Percentiles rank a stretch among this genome's conserved stretches.
Evolutionary conservation across 1,140 invertebrate species (phyloP).

Genomic region (Bombus affinis): DNA sequence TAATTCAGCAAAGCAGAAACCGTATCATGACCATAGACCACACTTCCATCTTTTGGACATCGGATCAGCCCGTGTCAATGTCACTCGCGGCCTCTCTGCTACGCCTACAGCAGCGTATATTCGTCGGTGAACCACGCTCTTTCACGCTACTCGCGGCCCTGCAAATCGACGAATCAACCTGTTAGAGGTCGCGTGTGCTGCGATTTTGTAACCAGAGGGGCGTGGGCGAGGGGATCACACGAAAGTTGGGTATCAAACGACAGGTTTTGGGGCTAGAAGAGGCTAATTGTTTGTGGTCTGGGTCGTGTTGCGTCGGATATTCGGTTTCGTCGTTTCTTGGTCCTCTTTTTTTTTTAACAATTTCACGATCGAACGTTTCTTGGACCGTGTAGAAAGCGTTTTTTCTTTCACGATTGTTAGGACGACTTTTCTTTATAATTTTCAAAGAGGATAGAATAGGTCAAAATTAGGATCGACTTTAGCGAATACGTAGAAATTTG

Average conservation of each 20-base stretch:
- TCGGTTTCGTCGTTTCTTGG: background rate
- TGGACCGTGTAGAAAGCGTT: too few relatives aligned
- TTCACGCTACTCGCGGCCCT: too few relatives aligned
- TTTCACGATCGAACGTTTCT: background rate
- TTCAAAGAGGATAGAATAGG: too few relatives aligned
- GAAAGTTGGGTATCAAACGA: background rate
- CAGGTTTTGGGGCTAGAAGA: background rate
- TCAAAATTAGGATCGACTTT: too few relatives aligned
- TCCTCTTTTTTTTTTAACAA: background rate
- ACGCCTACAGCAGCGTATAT: too few relatives aligned
- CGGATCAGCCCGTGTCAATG: background rate
- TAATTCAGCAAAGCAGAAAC: slow-evolving; percentile 58
- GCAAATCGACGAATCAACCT: background rate
- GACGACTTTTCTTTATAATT: too few relatives aligned
- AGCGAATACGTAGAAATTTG: too few relatives aligned
- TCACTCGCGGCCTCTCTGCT: background rate
- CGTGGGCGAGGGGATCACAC: background rate
- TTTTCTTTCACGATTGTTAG: background rate
- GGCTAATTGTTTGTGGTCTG: background rate
- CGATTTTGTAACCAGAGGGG: background rate
- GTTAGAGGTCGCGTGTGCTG: background rate
- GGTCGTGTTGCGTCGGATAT: background rate
- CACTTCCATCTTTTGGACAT: background rate
- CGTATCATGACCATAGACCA: background rate
- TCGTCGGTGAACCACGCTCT: too few relatives aligned